Percentiles rank a stretch among this genome's conserved stretches.
These are phyloP conservation scores for Cloeon dipterum DNA, from an alignment of 2,888 invertebrate species.

Conservation along the genomic window DNA sequence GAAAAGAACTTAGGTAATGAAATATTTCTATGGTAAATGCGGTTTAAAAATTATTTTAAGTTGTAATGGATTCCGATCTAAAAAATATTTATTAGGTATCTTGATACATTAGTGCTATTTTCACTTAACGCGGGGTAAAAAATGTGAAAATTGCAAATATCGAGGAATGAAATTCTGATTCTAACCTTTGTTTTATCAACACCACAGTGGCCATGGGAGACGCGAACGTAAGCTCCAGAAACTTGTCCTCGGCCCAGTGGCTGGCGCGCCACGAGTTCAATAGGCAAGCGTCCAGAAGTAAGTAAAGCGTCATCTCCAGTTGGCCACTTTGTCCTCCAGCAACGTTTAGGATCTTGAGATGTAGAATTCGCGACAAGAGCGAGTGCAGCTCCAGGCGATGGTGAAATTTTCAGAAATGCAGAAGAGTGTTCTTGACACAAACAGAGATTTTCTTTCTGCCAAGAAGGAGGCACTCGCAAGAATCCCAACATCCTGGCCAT, in stretches of 20 bases:
- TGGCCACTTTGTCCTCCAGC: constrained; percentile 43
- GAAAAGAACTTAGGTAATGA: too few relatives aligned
- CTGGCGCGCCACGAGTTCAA: constrained; percentile 37
- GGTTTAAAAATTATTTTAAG: too few relatives aligned
- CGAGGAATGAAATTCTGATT: too few relatives aligned
- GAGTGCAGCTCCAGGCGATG: constrained; percentile 11
- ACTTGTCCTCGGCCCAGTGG: too few relatives aligned
- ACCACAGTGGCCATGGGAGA: constrained; percentile 25
- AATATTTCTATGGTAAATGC: too few relatives aligned
- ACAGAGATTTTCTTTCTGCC: constrained; percentile 43
- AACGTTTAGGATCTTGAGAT: constrained; percentile 43
- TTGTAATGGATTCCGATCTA: too few relatives aligned
- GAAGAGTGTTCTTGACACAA: constrained; percentile 59
- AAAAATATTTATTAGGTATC: too few relatives aligned
- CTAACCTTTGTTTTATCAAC: too few relatives aligned
- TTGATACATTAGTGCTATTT: too few relatives aligned
- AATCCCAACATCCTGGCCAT: constrained; percentile 57
- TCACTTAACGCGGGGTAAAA: too few relatives aligned
- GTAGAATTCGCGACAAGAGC: constrained; percentile 35
- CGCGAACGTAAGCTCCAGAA: constrained; percentile 20
- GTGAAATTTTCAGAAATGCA: constrained; percentile 35
- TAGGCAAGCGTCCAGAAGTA: constrained; percentile 34
- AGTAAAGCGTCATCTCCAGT: constrained; percentile 20
- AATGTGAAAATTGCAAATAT: too few relatives aligned
- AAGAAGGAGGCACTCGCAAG: constrained; percentile 47